A percentile compares a stretch with the other conserved stretches of the same genome.
Evolutionary conservation across 2,888 invertebrate genomes (phyloP).

Genomic region (Oxystoma pomonae): DNA sequence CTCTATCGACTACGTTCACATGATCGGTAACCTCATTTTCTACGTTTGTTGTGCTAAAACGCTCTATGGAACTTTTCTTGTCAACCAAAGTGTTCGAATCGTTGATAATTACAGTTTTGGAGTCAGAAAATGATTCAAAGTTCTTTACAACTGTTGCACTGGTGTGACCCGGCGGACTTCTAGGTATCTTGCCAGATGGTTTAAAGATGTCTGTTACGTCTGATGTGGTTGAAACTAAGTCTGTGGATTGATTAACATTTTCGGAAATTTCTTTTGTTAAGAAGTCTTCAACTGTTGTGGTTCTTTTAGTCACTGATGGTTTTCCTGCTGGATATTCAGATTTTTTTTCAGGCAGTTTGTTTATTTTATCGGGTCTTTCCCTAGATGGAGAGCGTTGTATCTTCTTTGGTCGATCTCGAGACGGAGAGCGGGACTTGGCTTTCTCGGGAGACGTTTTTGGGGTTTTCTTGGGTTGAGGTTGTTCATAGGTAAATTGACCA

Average conservation of each 20-base stretch:
- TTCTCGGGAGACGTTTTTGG: conserved; percentile 1
- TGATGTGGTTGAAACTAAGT: conserved; percentile 6
- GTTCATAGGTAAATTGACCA: conserved; percentile 43
- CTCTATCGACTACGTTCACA: background rate
- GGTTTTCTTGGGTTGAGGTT: conserved; percentile 26
- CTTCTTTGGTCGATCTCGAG: background rate
- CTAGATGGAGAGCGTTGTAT: background rate
- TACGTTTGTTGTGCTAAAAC: conserved; percentile 27
- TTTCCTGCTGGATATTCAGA: conserved; percentile 14
- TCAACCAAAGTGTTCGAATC: conserved; percentile 28
- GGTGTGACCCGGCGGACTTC: background rate
- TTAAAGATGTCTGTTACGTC: background rate
- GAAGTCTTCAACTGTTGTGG: conserved; percentile 24
- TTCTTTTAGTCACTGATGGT: conserved; percentile 3
- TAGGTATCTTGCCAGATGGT: background rate
- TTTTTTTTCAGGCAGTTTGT: background rate
- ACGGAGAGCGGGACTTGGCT: background rate
- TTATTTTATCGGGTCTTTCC: background rate
- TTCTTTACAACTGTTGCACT: conserved; percentile 13
- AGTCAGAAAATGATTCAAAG: conserved; percentile 22
- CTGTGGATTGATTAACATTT: conserved; percentile 31
- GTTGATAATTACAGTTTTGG: conserved; percentile 23
- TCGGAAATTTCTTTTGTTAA: conserved; percentile 32
- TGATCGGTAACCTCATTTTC: background rate
- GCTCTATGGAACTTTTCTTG: conserved; percentile 35